Percentiles rank a stretch among this genome's conserved stretches.
Conservation (phyloP, 2,113 vertebrate species). For the Agapornis roseicollis region DNA sequence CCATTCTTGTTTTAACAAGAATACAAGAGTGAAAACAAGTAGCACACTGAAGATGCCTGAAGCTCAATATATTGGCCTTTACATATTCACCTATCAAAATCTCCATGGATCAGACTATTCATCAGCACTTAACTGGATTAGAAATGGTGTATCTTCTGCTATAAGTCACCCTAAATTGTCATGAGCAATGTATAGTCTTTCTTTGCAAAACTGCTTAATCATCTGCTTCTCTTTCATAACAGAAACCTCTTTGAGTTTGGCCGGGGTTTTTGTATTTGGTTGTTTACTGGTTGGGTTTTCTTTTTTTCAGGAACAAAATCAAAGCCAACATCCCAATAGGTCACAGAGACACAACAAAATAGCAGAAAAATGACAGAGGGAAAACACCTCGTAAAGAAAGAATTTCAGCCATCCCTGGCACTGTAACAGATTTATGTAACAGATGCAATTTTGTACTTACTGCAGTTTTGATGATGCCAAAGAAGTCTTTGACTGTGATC, state of each 20-base stretch:
- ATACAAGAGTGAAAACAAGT: neutral
- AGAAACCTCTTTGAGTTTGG: neutral
- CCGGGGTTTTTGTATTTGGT: neutral
- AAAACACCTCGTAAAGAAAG: neutral
- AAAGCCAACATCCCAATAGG: neutral
- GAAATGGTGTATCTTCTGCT: neutral
- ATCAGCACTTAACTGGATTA: neutral
- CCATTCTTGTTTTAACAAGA: neutral
- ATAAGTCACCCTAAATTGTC: neutral
- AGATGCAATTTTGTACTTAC: neutral
- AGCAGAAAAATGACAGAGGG: neutral
- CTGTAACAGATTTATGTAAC: neutral
- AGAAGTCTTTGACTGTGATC: neutral
- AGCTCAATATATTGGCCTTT: neutral
- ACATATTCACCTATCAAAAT: neutral
- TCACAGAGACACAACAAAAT: neutral
- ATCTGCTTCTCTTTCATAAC: neutral
- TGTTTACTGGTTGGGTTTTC: neutral
- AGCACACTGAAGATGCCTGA: neutral
- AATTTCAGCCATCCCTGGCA: neutral
- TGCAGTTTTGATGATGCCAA: neutral
- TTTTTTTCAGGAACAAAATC: neutral
- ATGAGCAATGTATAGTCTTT: neutral
- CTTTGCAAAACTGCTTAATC: neutral
- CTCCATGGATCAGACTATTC: neutral